phyloP scores from a whole-genome alignment of 2,797 vertebrate species.

The Enteromius unitaeniatus region DNA sequence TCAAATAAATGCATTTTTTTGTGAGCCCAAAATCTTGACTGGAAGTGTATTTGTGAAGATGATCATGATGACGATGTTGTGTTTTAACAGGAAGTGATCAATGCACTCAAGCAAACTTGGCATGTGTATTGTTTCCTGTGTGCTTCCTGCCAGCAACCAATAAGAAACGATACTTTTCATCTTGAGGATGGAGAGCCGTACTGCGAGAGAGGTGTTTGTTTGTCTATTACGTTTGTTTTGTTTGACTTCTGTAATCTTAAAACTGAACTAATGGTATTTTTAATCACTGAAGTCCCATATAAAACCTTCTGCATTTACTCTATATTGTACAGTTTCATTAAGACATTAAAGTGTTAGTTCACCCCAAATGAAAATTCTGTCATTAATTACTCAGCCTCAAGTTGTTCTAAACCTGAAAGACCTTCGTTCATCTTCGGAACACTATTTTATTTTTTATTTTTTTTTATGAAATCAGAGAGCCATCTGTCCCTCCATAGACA shows the following conservation, averaged over 20 bases:
- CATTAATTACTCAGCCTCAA: too few species aligned
- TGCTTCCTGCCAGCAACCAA: conserved; percentile 91
- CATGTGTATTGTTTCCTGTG: conserved; percentile 94
- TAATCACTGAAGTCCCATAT: not conserved
- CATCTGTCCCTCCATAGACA: too few species aligned
- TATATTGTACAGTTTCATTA: not conserved
- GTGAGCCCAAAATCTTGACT: not conserved
- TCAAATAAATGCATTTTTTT: not conserved
- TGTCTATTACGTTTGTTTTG: not conserved
- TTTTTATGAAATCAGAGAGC: too few species aligned
- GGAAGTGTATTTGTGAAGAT: not conserved
- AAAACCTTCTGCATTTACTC: not conserved
- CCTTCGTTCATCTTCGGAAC: too few species aligned
- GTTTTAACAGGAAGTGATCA: conserved; percentile 91
- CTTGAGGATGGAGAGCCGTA: conserved; percentile 96
- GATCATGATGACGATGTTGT: conserved; percentile 18
- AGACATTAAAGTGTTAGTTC: not conserved
- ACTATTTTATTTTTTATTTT: too few species aligned
- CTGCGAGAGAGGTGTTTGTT: conserved; percentile 90
- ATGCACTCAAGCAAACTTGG: conserved; percentile 96
- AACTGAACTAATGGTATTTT: not conserved
- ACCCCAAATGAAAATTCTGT: not conserved
- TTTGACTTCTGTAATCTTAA: not conserved
- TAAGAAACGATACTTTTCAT: conserved; percentile 94
- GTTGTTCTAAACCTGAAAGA: too few species aligned